Evolutionary conservation across 2,888 invertebrate species (phyloP).

Genomic region (Pollenia labialis): DNA sequence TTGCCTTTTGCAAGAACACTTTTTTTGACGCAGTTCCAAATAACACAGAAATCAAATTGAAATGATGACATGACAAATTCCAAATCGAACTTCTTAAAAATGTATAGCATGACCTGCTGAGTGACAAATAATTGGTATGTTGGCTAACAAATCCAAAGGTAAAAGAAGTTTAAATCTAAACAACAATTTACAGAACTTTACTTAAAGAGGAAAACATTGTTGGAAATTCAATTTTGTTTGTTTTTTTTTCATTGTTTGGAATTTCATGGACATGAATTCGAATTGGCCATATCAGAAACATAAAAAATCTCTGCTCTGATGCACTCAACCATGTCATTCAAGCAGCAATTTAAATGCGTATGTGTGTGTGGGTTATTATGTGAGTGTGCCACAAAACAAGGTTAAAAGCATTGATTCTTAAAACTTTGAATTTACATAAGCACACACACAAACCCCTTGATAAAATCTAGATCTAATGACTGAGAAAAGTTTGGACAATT

Average conservation of each 20-base stretch:
- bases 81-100: too few relatives aligned
- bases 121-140: conserved; percentile 20
- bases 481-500: background rate
- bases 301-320: background rate
- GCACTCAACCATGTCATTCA: background rate
- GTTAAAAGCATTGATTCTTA: conserved; percentile 1
- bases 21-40: too few relatives aligned
- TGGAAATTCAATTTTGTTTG: conserved; percentile 5
- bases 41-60: too few relatives aligned
- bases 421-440: background rate
- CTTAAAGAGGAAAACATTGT: background rate
- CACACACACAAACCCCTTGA: background rate
- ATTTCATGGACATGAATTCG: conserved; percentile 22
- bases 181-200: background rate
- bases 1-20: too few relatives aligned
- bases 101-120: background rate
- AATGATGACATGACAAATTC: too few relatives aligned
- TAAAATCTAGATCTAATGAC: background rate
- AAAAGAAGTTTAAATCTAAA: background rate
- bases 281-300: conserved; percentile 9
- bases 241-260: background rate
- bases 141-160: background rate
- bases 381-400: conserved; percentile 9
- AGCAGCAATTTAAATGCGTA: background rate
- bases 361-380: background rate